Conservation (phyloP, 1,140 invertebrate genomes). For the Papilio machaon region DNA sequence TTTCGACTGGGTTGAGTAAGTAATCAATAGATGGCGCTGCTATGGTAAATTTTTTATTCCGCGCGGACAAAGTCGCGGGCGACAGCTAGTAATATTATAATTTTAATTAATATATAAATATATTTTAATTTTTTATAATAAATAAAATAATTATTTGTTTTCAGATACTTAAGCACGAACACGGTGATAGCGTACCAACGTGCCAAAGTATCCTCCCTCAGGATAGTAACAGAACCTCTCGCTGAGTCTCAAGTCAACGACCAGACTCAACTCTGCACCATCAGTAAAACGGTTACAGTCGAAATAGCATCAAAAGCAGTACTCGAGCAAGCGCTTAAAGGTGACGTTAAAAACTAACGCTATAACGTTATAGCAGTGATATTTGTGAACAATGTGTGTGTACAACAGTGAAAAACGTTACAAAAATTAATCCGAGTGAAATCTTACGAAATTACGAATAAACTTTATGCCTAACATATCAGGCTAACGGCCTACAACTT, state of each 20-base stretch:
- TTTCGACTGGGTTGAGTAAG: too few relatives aligned
- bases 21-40: too few relatives aligned
- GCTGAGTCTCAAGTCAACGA: constrained; percentile 41
- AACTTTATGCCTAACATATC: constrained; percentile 5
- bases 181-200: constrained; percentile 93
- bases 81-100: too few relatives aligned
- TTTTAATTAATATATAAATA: too few relatives aligned
- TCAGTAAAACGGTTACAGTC: constrained; percentile 79
- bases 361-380: constrained; percentile 23
- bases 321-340: constrained; percentile 69
- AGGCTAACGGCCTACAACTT: constrained; percentile 15
- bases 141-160: constrained; percentile 20
- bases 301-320: constrained; percentile 75
- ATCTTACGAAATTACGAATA: neutral
- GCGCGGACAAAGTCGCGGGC: too few relatives aligned
- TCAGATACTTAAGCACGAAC: constrained; percentile 90
- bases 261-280: constrained; percentile 66
- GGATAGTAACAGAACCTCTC: constrained; percentile 84
- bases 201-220: constrained; percentile 93
- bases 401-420: neutral
- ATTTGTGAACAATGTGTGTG: constrained; percentile 11
- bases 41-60: too few relatives aligned
- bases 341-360: constrained; percentile 50
- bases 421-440: neutral
- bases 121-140: too few relatives aligned